Base-by-base conservation (phyloP, 2,797 vertebrate genomes). In the Atherinosoma microstoma region DNA sequence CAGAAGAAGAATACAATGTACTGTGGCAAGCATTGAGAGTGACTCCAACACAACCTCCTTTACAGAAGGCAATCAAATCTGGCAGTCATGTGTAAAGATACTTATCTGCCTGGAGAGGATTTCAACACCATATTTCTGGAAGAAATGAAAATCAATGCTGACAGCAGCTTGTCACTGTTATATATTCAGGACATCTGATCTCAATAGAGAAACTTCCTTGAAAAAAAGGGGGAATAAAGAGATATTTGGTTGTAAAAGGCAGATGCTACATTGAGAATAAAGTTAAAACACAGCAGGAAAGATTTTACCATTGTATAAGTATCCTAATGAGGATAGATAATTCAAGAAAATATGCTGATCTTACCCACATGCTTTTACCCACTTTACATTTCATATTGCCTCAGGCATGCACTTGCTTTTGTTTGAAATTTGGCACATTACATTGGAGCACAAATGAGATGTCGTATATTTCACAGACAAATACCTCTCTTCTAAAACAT, bases 41-140 rank as follows among this genome's bases (percentile, higher is more conserved):
- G 90, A 91, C 91, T 91, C 86, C 88, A 90, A 87, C 80, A 87
- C 88, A 73, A 86, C 83, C 88, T 83, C 87, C 87, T 89, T 90
- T 91, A 92, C 93, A 93, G 91, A 93, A 94, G 87, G 92, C 93
- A 94, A 94, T 95, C 94, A 94, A 94, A 95, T 94, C 91, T 93
- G 93, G 92, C 91, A 94, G 91, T 94, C 93, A 94, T 92, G 93
- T 95, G 94, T 93, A 94, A 95, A 94, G 94, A 94, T 94, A 93
- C 93, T 94, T 93, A 94, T 94, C 91, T 94, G 91, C 94, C 93
- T 91, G 89, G 92, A 93, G 93, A 95, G 91, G 91, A 94, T 92
- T 93, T 94, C 90, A 94, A 91, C 92, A 92, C 89, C 91, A 91
- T 94, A 94, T 95, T 94, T 95, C 92, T 88, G 75, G 69, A 84